Percentiles rank a stretch among this genome's conserved stretches.
Conservation (phyloP, 2,113 vertebrate genomes). For the Lonchura striata region DNA sequence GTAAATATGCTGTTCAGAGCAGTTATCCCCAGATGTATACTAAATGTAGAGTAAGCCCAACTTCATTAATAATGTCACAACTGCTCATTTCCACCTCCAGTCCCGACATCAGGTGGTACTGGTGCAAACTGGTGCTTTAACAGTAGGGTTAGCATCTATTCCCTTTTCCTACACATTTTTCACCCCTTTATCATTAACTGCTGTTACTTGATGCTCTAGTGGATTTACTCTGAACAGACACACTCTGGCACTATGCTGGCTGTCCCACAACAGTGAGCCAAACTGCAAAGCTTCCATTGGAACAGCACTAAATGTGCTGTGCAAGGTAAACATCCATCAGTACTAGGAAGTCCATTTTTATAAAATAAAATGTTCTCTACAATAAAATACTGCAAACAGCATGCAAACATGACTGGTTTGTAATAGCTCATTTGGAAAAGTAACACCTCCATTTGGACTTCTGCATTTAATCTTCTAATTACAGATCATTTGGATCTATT, state of each 20-base stretch:
- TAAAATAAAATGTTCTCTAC: background rate
- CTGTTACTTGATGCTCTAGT: background rate
- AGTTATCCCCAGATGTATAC: background rate
- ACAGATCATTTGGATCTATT: background rate
- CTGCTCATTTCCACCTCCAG: background rate
- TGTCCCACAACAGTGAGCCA: background rate
- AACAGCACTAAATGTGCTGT: background rate
- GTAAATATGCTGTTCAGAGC: background rate
- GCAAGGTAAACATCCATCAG: background rate
- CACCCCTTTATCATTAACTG: background rate
- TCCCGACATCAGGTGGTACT: rapidly evolving
- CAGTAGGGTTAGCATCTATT: background rate
- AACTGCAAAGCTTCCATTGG: background rate
- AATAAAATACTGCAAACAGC: background rate
- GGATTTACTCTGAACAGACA: background rate
- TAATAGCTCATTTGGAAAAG: background rate
- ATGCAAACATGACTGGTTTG: background rate
- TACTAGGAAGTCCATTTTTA: background rate
- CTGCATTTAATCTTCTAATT: background rate
- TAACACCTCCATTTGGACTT: background rate
- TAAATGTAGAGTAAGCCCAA: background rate
- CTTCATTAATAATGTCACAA: background rate
- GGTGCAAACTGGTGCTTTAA: background rate
- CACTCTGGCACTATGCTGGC: background rate
- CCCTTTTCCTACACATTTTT: background rate